Conservation (phyloP, 1,140 invertebrate species). For the Zeugodacus cucurbitae region DNA sequence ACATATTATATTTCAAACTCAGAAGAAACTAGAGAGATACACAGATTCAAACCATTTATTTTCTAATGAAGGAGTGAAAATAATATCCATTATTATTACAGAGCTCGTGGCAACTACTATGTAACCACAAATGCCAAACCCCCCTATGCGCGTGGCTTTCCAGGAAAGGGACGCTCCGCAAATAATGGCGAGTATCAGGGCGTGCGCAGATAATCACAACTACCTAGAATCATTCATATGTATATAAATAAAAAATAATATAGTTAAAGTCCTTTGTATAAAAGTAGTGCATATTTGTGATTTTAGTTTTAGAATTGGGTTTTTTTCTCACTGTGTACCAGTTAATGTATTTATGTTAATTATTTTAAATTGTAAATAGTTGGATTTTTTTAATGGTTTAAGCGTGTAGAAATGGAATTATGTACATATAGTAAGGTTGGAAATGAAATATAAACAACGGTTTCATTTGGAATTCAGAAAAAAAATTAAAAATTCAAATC, state of each 20-base stretch:
- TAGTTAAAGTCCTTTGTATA: neutral
- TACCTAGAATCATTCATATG: neutral
- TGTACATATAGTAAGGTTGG: neutral
- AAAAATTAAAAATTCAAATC: no score
- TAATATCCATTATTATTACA: slow-evolving; percentile 59
- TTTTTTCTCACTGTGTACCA: slow-evolving; percentile 50
- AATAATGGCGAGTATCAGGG: slow-evolving; percentile 60
- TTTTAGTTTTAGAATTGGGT: slow-evolving; percentile 51
- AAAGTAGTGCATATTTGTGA: slow-evolving; percentile 56
- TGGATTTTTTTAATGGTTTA: neutral
- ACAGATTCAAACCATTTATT: no score
- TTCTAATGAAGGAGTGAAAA: no score
- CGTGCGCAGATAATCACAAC: slow-evolving; percentile 52
- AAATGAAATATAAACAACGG: no score
- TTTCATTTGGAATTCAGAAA: neutral
- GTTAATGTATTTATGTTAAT: slow-evolving; percentile 7
- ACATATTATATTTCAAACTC: no score
- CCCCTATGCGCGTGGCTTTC: slow-evolving; percentile 85
- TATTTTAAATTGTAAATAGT: neutral
- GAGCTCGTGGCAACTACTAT: slow-evolving; percentile 83
- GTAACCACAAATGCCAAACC: slow-evolving; percentile 86
- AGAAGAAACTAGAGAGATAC: no score
- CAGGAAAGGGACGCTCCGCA: slow-evolving; percentile 69
- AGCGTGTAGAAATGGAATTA: neutral
- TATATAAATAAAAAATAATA: neutral